Base-by-base conservation (phyloP, 2,113 vertebrate genomes). In the Acrocephalus arundinaceus region DNA sequence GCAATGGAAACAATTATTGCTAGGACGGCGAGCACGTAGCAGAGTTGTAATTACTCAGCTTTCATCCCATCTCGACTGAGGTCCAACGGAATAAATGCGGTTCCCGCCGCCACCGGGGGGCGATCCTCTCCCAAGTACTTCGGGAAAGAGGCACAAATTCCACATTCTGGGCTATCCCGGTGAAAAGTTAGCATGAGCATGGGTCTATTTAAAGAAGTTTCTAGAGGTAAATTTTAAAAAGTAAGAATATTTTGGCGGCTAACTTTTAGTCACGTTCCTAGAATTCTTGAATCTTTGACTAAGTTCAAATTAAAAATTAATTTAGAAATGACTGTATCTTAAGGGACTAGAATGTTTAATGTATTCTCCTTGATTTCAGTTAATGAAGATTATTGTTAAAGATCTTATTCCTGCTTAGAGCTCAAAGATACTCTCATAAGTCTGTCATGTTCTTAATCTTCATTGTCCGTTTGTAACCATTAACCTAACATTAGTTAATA, bases 101-200 rank as follows among this genome's bases (percentile, higher is more conserved):
- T 49, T 83, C 49, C 41, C 33, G 39, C 31, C 23, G 68, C 96
- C 96, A 93, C 95, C 94, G 96, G 96, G 90, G 94, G 95, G 95
- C 92, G 90, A 45, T 82, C 76, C 83, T 85, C 62, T 62, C 77
- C 75, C 89, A 67, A 85, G 48, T 52, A 92, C 95, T 37, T 27
- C 45, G 15, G 28, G 35, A 31, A 79, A 65, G 31, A 35, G 51
- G 17, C 6, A 7, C 39, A 6, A 30, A 14, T 15, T 10, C 12
- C 11, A 31, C 49, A 17, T 43, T 24, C 33, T 18, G 13, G 12
- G 5, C 46, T 79, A 8, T 48, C 61, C 33, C 8, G 1, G 37
- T 6, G 37, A 35, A 21, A 28, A 6, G 23, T 22, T 23, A 55
- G n/a, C 48, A 4, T 4, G 13, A 49, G 15, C 31, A 5, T 19